Percentiles rank a stretch among this genome's conserved stretches.
Conservation (phyloP, 2,113 vertebrate genomes). For the Gobius niger region DNA sequence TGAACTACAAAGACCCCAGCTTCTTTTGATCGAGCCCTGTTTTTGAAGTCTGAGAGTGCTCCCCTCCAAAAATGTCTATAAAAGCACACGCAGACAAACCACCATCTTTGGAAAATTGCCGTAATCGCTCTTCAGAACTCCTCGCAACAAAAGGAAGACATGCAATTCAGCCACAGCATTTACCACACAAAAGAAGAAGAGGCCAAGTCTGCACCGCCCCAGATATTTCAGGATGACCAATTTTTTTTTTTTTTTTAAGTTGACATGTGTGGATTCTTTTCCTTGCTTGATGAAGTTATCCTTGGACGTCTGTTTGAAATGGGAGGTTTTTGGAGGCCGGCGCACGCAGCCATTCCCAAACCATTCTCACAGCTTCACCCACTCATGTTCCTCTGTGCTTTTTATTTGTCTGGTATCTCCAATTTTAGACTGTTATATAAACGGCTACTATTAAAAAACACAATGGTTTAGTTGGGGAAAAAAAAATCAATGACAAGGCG, state of each 20-base stretch:
- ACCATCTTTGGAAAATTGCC: background rate
- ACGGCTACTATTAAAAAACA: constrained; percentile 7
- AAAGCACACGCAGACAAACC: background rate
- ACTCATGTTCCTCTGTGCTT: constrained; percentile 21
- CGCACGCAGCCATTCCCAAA: constrained; percentile 1
- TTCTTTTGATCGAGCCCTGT: background rate
- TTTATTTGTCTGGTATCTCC: background rate
- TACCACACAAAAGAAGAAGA: constrained; percentile 11
- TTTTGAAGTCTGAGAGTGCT: constrained; percentile 8
- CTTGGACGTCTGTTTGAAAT: background rate
- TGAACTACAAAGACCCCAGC: background rate
- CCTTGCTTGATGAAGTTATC: background rate
- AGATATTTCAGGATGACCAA: background rate
- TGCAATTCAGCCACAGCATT: background rate
- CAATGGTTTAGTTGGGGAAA: background rate
- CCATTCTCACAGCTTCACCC: constrained; percentile 6
- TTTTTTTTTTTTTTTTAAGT: background rate
- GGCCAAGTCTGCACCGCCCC: background rate
- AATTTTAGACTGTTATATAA: constrained; percentile 2
- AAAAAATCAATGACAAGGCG: background rate
- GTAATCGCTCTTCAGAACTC: constrained; percentile 11
- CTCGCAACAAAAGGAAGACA: constrained; percentile 6
- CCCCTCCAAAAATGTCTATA: background rate
- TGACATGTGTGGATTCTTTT: background rate
- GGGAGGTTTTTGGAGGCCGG: background rate